These are phyloP conservation scores for Dynastes grantii DNA, from an alignment of 2,888 invertebrate genomes.

Conservation along the genomic window DNA sequence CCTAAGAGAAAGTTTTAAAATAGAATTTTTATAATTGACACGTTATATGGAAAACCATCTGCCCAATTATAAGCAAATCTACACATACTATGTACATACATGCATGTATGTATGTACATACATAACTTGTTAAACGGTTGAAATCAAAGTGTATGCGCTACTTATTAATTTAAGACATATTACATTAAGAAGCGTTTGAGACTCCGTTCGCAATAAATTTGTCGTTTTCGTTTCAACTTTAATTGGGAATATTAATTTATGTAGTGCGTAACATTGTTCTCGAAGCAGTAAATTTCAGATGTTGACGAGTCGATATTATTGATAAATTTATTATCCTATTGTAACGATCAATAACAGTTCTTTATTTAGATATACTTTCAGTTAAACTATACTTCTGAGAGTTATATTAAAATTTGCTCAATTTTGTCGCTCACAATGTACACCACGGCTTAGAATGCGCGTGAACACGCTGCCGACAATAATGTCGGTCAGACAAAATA, in stretches of 20 bases:
- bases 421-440: no score
- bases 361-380: background rate
- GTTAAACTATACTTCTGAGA: background rate
- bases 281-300: conserved; percentile 29
- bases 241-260: conserved; percentile 45
- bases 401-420: background rate
- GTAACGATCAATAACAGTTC: background rate
- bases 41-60: conserved; percentile 3
- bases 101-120: no score
- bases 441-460: no score
- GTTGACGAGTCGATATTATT: conserved; percentile 22
- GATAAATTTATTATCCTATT: conserved; percentile 8
- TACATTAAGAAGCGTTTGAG: conserved; percentile 20
- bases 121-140: background rate
- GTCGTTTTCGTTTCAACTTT: conserved; percentile 37
- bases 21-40: conserved; percentile 11
- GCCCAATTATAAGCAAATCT: conserved; percentile 18
- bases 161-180: conserved; percentile 13
- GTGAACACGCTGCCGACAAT: no score
- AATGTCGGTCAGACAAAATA: no score
- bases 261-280: conserved; percentile 4
- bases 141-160: conserved; percentile 3
- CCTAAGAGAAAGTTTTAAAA: conserved; percentile 15
- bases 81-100: background rate
- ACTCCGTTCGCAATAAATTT: conserved; percentile 26